These are phyloP conservation scores for Syrrhaptes paradoxus DNA, from an alignment of 2,113 vertebrate genomes.

Conservation along the genomic window DNA sequence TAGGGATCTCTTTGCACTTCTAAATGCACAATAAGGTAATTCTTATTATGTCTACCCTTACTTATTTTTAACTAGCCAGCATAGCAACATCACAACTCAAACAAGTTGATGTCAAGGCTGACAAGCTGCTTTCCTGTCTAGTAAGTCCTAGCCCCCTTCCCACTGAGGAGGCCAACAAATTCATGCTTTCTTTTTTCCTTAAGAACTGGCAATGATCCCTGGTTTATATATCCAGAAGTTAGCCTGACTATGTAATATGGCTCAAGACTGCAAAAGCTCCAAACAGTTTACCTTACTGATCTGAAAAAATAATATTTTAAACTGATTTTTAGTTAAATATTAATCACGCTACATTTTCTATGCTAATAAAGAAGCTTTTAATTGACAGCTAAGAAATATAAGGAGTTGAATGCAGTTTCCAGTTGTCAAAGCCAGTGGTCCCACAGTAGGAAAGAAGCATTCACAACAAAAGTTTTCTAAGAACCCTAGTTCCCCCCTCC, in stretches of 20 bases:
- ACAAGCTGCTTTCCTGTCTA: neutral
- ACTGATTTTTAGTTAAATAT: neutral
- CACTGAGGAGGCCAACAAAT: neutral
- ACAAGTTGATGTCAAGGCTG: neutral
- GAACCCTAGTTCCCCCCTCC: accelerated
- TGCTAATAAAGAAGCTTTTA: neutral
- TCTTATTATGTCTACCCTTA: neutral
- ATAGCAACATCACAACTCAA: neutral
- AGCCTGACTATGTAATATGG: too few species aligned
- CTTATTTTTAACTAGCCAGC: neutral
- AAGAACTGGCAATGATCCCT: neutral
- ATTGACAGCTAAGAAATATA: neutral
- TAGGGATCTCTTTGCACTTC: neutral
- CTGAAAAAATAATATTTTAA: neutral
- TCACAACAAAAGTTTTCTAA: neutral
- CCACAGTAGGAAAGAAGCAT: neutral
- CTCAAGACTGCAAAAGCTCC: neutral
- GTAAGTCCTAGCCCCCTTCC: neutral
- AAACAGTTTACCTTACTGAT: neutral
- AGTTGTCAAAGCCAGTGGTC: neutral
- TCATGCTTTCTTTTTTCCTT: neutral
- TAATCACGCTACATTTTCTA: neutral
- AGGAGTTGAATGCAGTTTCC: neutral
- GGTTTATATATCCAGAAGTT: neutral
- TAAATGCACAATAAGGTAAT: accelerated